phyloP scores from a whole-genome alignment of 1,140 invertebrate genomes.

The Aradophagus sp. region DNA sequence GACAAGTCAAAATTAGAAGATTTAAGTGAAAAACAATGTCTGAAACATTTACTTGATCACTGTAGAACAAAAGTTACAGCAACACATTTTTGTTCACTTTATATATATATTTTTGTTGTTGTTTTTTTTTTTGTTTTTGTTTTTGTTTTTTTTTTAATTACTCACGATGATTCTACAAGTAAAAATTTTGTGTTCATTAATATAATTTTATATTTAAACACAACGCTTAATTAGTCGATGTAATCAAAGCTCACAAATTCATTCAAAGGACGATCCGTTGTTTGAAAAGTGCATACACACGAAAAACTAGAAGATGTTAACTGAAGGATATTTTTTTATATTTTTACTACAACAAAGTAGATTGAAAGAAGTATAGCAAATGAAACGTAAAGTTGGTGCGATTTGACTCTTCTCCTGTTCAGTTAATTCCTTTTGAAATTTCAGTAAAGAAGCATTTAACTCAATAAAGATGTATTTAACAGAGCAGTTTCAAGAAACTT shows the following conservation, averaged over 20 bases:
- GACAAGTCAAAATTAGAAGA: too few relatives aligned
- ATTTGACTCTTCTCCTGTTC: too few relatives aligned
- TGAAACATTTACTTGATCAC: too few relatives aligned
- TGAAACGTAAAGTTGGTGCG: conserved; percentile 4
- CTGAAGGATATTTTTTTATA: conserved; percentile 35
- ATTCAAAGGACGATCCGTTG: conserved; percentile 2
- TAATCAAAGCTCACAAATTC: conserved; percentile 1
- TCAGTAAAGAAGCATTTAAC: conserved; percentile 13
- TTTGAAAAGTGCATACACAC: conserved; percentile 17
- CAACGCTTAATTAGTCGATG: conserved; percentile 9
- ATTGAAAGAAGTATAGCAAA: conserved; percentile 10
- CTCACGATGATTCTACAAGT: too few relatives aligned
- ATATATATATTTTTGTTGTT: too few relatives aligned
- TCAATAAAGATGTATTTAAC: conserved; percentile 8
- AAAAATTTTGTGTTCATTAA: conserved; percentile 20
- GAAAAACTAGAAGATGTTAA: conserved; percentile 6
- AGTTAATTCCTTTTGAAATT: too few relatives aligned
- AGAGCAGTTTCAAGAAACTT: conserved; percentile 16
- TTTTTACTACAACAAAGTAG: conserved; percentile 30
- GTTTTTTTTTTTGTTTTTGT: too few relatives aligned
- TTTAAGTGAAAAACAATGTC: too few relatives aligned
- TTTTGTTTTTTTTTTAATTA: too few relatives aligned
- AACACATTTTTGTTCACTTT: too few relatives aligned
- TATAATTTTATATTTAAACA: conserved; percentile 13
- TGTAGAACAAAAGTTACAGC: too few relatives aligned